Conservation (phyloP, 2,797 vertebrate species). For the Pipistrellus kuhlii region DNA sequence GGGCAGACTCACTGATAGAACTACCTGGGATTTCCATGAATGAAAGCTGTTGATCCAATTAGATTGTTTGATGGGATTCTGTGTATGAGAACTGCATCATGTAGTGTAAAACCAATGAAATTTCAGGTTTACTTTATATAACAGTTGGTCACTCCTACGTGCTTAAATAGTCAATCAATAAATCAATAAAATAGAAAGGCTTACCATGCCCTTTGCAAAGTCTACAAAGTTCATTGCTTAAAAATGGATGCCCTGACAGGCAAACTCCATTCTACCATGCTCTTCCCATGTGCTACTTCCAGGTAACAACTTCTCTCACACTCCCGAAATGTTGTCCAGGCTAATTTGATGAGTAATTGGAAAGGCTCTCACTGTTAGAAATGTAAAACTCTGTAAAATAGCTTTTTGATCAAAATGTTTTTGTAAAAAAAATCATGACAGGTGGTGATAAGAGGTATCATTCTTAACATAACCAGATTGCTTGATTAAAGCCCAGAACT, state of each 20-base stretch:
- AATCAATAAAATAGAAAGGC: background rate
- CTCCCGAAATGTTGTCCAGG: background rate
- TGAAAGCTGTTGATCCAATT: background rate
- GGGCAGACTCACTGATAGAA: background rate
- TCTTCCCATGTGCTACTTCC: background rate
- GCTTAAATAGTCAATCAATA: slow-evolving; percentile 14
- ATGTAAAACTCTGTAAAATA: background rate
- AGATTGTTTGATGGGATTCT: background rate
- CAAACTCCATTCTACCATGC: background rate
- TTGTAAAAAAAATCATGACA: background rate
- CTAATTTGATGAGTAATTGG: background rate
- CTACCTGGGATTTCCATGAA: background rate
- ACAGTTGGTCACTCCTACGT: background rate
- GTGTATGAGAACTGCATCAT: background rate
- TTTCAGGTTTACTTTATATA: background rate
- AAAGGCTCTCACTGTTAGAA: background rate
- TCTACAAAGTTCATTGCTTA: too few species aligned
- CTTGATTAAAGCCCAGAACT: background rate
- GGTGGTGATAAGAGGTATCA: background rate
- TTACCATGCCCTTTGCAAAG: background rate
- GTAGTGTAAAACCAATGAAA: background rate
- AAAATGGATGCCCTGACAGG: background rate
- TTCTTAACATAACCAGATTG: background rate
- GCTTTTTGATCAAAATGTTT: slow-evolving; percentile 13
- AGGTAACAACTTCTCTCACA: background rate